Percentiles rank a stretch among this genome's conserved stretches.
These are phyloP conservation scores for Drosophila mayaguana DNA, from an alignment of 2,888 invertebrate genomes.

Conservation along the genomic window DNA sequence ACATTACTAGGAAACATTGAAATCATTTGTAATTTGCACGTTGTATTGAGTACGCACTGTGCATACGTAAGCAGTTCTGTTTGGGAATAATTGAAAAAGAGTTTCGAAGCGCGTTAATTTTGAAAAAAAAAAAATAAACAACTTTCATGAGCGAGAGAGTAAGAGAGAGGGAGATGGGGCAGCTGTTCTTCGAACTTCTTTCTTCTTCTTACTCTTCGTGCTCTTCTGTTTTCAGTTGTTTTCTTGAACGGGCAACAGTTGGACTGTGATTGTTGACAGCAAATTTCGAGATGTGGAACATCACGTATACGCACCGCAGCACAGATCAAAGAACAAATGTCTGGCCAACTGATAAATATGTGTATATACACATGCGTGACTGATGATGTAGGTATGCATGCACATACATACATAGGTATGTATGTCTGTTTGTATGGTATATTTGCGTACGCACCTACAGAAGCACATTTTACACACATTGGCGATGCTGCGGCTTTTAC, in stretches of 20 bases:
- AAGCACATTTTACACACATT: conserved; percentile 83
- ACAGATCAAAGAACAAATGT: background rate
- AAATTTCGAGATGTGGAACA: conserved; percentile 10
- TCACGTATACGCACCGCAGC: conserved; percentile 58
- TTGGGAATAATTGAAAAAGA: conserved; percentile 4
- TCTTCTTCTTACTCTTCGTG: conserved; percentile 20
- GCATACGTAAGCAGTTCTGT: background rate
- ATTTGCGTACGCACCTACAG: conserved; percentile 79
- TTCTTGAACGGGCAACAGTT: conserved; percentile 9
- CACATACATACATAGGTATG: background rate
- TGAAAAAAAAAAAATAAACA: conserved; percentile 17
- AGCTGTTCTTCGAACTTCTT: conserved; percentile 3
- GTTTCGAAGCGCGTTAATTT: conserved; percentile 2
- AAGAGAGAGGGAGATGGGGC: conserved; percentile 3
- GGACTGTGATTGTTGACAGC: conserved; percentile 28
- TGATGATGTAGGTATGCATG: background rate
- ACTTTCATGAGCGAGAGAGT: conserved; percentile 11
- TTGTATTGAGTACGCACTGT: background rate
- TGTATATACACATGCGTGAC: background rate
- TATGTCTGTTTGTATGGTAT: background rate
- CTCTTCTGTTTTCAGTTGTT: background rate
- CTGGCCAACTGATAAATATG: conserved; percentile 7
- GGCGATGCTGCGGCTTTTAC: conserved; percentile 82
- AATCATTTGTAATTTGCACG: too few species aligned
- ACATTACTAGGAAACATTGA: too few species aligned